A percentile compares a stretch with the other conserved stretches of the same genome.
Evolutionary conservation across 2,888 invertebrate species (phyloP).

Genomic region (Heliconius cydno): DNA sequence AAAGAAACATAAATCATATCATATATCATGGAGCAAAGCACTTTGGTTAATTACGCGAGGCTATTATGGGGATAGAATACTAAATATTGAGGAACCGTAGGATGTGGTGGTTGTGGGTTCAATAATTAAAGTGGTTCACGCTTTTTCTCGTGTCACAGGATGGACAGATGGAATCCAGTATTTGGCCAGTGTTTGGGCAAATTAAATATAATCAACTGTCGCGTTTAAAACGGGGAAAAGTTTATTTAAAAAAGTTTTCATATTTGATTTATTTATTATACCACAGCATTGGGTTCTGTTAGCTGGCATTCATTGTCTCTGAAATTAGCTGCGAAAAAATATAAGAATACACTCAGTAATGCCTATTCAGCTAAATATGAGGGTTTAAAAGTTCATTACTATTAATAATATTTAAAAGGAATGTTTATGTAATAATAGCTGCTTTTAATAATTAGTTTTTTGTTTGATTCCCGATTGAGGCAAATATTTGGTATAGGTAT

Average conservation of each 20-base stretch:
- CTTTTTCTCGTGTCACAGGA: not conserved
- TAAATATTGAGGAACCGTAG: not conserved
- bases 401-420: not conserved
- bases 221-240: too few species aligned
- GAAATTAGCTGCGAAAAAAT: not conserved
- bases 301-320: too few species aligned
- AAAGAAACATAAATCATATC: constrained; percentile 31
- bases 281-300: too few species aligned
- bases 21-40: constrained; percentile 6
- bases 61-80: not conserved
- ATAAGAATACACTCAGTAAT: too few species aligned
- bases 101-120: not conserved
- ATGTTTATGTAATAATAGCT: not conserved
- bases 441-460: not conserved
- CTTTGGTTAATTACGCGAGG: constrained; percentile 19
- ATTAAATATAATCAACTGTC: too few species aligned
- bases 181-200: too few species aligned
- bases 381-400: too few species aligned
- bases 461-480: constrained; percentile 10
- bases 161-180: not conserved
- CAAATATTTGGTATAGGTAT: constrained; percentile 4
- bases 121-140: not conserved
- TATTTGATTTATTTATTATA: too few species aligned
- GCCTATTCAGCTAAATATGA: not conserved
- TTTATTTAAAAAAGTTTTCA: too few species aligned